phyloP scores from a whole-genome alignment of 1,140 invertebrate species.

The Maniola jurtina region DNA sequence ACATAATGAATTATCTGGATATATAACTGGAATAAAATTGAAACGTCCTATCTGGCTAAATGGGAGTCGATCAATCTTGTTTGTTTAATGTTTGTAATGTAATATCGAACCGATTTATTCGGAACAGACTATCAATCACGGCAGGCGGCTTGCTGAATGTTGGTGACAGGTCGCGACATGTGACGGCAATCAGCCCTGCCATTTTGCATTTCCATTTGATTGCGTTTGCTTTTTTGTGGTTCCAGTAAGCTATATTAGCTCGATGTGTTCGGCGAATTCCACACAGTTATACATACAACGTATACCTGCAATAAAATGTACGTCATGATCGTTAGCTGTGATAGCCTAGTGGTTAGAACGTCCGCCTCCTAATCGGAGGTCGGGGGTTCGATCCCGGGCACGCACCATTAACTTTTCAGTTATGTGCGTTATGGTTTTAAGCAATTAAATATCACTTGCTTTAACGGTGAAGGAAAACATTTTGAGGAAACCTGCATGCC shows the following conservation, averaged over 20 bases:
- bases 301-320: too few species aligned
- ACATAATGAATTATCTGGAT: background rate
- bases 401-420: too few species aligned
- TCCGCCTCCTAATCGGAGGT: too few species aligned
- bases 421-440: too few species aligned
- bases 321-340: too few species aligned
- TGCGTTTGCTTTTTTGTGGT: slow-evolving; percentile 3
- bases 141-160: slow-evolving; percentile 37
- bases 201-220: slow-evolving; percentile 27
- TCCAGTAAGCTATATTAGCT: background rate
- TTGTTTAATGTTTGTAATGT: slow-evolving; percentile 63
- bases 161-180: slow-evolving; percentile 62
- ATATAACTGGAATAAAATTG: slow-evolving; percentile 23
- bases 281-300: too few species aligned
- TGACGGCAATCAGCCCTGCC: slow-evolving; percentile 44
- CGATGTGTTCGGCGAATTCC: background rate
- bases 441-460: too few species aligned
- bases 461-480: too few species aligned
- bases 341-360: too few species aligned
- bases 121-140: slow-evolving; percentile 40
- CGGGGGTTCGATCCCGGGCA: too few species aligned
- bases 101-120: slow-evolving; percentile 52
- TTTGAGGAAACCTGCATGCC: too few species aligned
- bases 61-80: slow-evolving; percentile 59
- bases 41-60: slow-evolving; percentile 29